Evolutionary conservation across 2,113 vertebrate genomes (phyloP).

Genomic region (Globicephala melas): DNA sequence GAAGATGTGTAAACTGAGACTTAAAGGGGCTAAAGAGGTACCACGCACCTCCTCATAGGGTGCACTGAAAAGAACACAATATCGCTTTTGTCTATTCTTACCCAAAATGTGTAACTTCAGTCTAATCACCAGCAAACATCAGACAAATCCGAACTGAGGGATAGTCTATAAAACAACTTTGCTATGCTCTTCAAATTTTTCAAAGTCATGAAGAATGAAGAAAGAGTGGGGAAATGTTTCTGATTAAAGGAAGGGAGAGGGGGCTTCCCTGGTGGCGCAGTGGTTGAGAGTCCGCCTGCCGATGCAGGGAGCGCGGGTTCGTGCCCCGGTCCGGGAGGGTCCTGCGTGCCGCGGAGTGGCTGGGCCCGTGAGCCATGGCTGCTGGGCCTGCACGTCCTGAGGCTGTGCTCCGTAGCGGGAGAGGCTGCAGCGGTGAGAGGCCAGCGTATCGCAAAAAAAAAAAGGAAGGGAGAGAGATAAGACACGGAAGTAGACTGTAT

Average conservation of each 20-base stretch:
- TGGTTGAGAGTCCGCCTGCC: no score
- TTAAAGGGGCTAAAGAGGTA: neutral
- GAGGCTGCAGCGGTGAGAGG: no score
- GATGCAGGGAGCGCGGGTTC: no score
- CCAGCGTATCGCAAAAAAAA: no score
- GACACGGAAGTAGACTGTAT: neutral
- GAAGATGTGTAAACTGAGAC: neutral
- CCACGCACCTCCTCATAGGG: rapidly evolving
- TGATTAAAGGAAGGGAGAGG: neutral
- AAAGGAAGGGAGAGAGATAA: neutral
- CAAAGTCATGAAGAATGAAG: neutral
- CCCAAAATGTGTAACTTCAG: neutral
- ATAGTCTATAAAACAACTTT: neutral
- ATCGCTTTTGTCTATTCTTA: neutral
- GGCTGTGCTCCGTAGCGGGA: no score
- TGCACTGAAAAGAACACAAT: neutral
- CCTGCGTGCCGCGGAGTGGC: no score
- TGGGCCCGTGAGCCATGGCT: no score
- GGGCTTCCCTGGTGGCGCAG: no score
- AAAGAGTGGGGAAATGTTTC: neutral
- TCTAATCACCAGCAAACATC: neutral
- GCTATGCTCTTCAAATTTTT: neutral
- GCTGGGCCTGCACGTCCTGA: no score
- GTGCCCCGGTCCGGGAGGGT: no score
- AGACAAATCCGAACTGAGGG: neutral